Evolutionary conservation across 2,797 vertebrate genomes (phyloP).

Genomic region (Xenentodon cancila): DNA sequence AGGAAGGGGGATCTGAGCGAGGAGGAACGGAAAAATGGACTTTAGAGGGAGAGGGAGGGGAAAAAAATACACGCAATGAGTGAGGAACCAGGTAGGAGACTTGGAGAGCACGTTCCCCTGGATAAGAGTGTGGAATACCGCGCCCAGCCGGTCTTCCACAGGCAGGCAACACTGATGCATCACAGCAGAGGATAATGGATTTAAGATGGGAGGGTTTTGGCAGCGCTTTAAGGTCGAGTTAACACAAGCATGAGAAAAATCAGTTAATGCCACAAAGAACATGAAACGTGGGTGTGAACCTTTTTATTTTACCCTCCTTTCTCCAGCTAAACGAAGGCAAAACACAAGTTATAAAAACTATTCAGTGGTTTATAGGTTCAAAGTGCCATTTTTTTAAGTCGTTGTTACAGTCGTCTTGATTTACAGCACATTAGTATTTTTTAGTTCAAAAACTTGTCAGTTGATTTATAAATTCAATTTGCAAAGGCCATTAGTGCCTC

Average conservation of each 20-base stretch:
- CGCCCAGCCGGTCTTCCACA: constrained; percentile 25
- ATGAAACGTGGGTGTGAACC: constrained; percentile 44
- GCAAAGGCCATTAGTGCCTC: constrained; percentile 17
- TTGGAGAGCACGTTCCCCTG: constrained; percentile 51
- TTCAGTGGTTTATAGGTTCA: constrained; percentile 7
- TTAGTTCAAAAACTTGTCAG: neutral
- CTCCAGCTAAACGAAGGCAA: constrained; percentile 19
- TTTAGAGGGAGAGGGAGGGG: neutral
- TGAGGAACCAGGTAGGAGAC: constrained; percentile 59
- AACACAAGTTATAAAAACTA: neutral
- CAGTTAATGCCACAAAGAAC: constrained; percentile 25
- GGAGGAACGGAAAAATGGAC: constrained; percentile 63
- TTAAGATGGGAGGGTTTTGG: constrained; percentile 16
- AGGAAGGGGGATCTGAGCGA: constrained; percentile 35
- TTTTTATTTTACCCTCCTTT: constrained; percentile 7
- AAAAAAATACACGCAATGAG: constrained; percentile 29
- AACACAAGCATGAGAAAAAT: constrained; percentile 30
- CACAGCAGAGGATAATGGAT: constrained; percentile 3
- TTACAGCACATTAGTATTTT: neutral
- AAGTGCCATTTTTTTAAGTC: constrained; percentile 14
- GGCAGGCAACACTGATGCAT: constrained; percentile 48
- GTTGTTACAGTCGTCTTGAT: neutral
- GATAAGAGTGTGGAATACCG: constrained; percentile 49
- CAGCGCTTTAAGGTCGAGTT: constrained; percentile 17
- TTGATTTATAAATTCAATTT: constrained; percentile 6